Evolutionary conservation across 2,797 vertebrate genomes (phyloP).

Genomic region (Rhinatrema bivittatum): DNA sequence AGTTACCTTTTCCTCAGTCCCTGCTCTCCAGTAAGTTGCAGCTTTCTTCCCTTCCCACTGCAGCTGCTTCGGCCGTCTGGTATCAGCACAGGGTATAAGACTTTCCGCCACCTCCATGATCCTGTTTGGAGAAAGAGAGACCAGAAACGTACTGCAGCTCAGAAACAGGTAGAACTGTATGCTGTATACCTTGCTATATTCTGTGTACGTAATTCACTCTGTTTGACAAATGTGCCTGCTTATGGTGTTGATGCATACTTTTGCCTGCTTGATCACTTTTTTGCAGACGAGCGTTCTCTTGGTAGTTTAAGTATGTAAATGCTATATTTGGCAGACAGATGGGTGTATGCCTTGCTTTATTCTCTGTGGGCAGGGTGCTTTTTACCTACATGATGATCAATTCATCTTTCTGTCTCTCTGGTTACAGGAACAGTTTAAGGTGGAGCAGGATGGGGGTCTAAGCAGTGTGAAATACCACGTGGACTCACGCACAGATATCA

Average conservation of each 20-base stretch:
- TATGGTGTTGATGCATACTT: no score
- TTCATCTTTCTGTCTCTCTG: not conserved
- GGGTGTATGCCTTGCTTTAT: not conserved
- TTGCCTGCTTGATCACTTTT: no score
- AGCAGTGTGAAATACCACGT: constrained; percentile 76
- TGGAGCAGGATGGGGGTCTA: constrained; percentile 85
- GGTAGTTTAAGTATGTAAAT: no score
- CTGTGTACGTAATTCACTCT: no score
- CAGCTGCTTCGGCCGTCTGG: constrained; percentile 85
- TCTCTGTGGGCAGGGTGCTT: fast-evolving
- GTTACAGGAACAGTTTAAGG: constrained; percentile 89
- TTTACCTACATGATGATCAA: fast-evolving
- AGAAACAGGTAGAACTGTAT: constrained; percentile 89
- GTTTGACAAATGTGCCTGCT: no score
- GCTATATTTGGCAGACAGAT: no score
- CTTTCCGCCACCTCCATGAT: constrained; percentile 88
- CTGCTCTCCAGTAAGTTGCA: no score
- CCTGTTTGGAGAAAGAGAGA: constrained; percentile 93
- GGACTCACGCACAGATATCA: constrained; percentile 75
- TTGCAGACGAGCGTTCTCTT: no score
- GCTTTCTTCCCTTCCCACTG: no score
- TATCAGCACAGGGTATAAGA: constrained; percentile 86
- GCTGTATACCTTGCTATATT: no score
- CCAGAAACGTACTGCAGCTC: constrained; percentile 84
- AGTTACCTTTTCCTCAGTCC: no score